Percentiles rank a stretch among this genome's conserved stretches.
Conservation (phyloP, 2,797 vertebrate genomes). For the Pithecia hirsuta region DNA sequence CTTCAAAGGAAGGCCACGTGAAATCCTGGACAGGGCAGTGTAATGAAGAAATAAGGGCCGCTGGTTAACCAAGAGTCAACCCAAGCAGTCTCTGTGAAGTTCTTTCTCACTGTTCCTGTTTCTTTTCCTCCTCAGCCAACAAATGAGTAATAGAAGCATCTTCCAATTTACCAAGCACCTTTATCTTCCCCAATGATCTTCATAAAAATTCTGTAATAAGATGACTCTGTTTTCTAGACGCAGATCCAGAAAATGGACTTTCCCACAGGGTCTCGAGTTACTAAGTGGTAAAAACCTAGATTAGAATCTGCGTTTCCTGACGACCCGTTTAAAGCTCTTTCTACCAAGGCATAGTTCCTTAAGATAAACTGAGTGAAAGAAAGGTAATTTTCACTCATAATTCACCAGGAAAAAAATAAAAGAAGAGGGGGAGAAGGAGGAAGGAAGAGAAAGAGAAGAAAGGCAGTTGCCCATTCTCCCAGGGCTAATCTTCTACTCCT, state of each 20-base stretch:
- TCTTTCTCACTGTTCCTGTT: background rate
- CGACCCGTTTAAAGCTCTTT: background rate
- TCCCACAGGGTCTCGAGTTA: background rate
- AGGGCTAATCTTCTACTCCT: background rate
- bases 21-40: background rate
- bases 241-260: background rate
- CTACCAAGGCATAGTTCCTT: too few relatives aligned
- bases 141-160: background rate
- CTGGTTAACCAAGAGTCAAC: background rate
- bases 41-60: background rate
- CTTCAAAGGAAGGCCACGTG: background rate
- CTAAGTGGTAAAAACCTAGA: background rate
- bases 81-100: background rate
- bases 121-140: background rate
- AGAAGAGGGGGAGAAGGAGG: fast-evolving
- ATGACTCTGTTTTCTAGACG: background rate
- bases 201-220: background rate
- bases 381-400: background rate
- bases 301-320: background rate
- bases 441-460: background rate
- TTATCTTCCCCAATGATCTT: background rate
- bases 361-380: background rate
- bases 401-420: background rate
- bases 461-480: background rate
- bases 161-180: background rate